Evolutionary conservation across 2,888 invertebrate species (phyloP), one percentile per base, ranked within the genome.

Genomic region (Spialia ferax): DNA sequence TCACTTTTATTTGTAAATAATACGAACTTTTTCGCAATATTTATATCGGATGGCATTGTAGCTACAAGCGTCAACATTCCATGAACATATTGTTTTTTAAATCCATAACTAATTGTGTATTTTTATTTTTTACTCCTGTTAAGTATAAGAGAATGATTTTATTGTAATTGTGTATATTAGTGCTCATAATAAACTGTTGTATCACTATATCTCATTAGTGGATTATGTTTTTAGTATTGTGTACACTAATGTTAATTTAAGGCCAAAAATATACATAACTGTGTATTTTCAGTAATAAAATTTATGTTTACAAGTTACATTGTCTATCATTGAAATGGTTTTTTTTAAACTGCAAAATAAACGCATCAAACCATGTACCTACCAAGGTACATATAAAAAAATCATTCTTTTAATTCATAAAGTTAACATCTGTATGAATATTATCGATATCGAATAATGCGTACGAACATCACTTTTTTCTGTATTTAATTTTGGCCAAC

Each of bases 231-330:
- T 81, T 84, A 86, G 83, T 88, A 88, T 87, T 88, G 83, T 87
- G 75, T 89, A 88, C 87, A 90, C 90, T 91, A 90, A 91, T 92
- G 88, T 87, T 88, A 88, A 81, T 84, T 77, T 91, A 91, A 89
- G 91, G 91, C 91, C 91, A 91, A 93, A 93, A 87, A 91, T 91
- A 93, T 91, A 92, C 91, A 91, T 88, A 84, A 87, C 83, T 90
- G 90, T 92, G 91, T 93, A 92, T 91, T 92, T 91, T 88, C 79
- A 75, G 81, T 86, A 89, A 91, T 91, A 91, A 91, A 91, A 87
- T 85, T 83, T 89, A 91, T 89, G 87, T 91, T 91, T 87, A 86
- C 85, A 86, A 60, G 60, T 69, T n/a, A 4, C 22, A 69, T 48
- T 68, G 69, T 70, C 80, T 81, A 81, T 80, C n/a, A n/a, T n/a